Percentiles rank a stretch among this genome's conserved stretches.
phyloP scores from a whole-genome alignment of 2,888 invertebrate genomes.

The Brachynemurus nebulosus region DNA sequence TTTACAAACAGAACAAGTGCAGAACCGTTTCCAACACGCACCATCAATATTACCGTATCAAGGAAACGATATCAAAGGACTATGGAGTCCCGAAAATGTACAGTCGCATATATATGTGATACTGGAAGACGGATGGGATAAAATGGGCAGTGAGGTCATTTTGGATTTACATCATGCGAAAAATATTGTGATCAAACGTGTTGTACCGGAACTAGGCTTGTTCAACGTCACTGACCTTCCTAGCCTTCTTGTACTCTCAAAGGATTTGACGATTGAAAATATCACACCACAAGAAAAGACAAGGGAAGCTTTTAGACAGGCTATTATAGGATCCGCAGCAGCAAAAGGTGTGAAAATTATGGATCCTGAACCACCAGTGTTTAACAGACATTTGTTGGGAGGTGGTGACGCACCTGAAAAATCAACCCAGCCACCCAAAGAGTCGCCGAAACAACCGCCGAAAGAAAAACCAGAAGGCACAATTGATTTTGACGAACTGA shows the following conservation, averaged over 20 bases:
- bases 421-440: slow-evolving; percentile 18
- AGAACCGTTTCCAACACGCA: slow-evolving; percentile 42
- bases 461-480: too few relatives aligned
- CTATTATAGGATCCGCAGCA: slow-evolving; percentile 39
- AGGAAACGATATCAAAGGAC: slow-evolving; percentile 33
- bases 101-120: slow-evolving; percentile 47
- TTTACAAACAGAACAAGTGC: slow-evolving; percentile 45
- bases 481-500: slow-evolving; percentile 12
- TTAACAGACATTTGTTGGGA: slow-evolving; percentile 7
- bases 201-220: slow-evolving; percentile 36
- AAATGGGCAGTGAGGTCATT: slow-evolving; percentile 48
- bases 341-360: slow-evolving; percentile 24
- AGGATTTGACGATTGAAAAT: slow-evolving; percentile 28
- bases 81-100: slow-evolving; percentile 38
- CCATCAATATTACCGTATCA: slow-evolving; percentile 50
- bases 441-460: slow-evolving; percentile 20
- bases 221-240: slow-evolving; percentile 29
- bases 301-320: slow-evolving; percentile 33
- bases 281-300: slow-evolving; percentile 33
- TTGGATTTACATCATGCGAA: slow-evolving; percentile 47
- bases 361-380: slow-evolving; percentile 11
- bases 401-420: too few relatives aligned
- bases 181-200: slow-evolving; percentile 44
- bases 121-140: slow-evolving; percentile 48
- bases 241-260: slow-evolving; percentile 36